These are phyloP conservation scores for Sterrhoptilus dennistouni DNA, from an alignment of 2,113 vertebrate species.

Conservation along the genomic window DNA sequence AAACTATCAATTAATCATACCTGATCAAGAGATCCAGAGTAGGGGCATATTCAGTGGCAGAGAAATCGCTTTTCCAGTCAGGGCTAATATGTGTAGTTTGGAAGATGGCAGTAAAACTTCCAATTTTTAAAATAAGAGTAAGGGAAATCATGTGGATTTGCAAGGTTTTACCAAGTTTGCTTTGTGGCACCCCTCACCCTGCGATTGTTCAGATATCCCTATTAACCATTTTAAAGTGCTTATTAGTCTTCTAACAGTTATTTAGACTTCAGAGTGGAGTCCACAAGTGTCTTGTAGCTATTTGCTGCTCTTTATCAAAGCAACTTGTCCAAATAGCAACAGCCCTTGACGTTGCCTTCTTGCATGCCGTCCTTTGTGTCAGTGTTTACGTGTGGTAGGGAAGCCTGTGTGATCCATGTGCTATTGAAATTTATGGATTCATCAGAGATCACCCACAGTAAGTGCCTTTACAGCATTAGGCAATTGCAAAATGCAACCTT, in stretches of 20 bases:
- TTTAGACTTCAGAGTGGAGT: slow-evolving; percentile 40
- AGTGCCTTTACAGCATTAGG: neutral
- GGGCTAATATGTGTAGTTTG: neutral
- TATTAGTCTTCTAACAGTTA: slow-evolving; percentile 22
- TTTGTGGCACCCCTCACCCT: neutral
- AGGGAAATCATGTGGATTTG: neutral
- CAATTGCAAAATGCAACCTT: neutral
- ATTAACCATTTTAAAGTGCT: slow-evolving; percentile 45
- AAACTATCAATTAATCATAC: neutral
- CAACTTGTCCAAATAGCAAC: slow-evolving; percentile 71
- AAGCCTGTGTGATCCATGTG: slow-evolving; percentile 20
- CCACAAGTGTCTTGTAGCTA: slow-evolving; percentile 38
- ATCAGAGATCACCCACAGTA: neutral
- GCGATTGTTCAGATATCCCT: slow-evolving; percentile 4
- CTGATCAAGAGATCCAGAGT: neutral
- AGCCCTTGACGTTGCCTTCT: slow-evolving; percentile 45
- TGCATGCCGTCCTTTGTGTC: slow-evolving; percentile 71
- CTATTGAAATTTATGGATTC: slow-evolving; percentile 64
- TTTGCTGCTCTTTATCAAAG: slow-evolving; percentile 50
- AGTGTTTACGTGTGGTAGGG: slow-evolving; percentile 37
- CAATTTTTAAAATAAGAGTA: neutral
- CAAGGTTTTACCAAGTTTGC: neutral
- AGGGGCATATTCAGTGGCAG: neutral
- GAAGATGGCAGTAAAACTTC: neutral
- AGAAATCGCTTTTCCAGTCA: neutral